phyloP scores from a whole-genome alignment of 1,140 invertebrate genomes.

The Phthorimaea operculella region DNA sequence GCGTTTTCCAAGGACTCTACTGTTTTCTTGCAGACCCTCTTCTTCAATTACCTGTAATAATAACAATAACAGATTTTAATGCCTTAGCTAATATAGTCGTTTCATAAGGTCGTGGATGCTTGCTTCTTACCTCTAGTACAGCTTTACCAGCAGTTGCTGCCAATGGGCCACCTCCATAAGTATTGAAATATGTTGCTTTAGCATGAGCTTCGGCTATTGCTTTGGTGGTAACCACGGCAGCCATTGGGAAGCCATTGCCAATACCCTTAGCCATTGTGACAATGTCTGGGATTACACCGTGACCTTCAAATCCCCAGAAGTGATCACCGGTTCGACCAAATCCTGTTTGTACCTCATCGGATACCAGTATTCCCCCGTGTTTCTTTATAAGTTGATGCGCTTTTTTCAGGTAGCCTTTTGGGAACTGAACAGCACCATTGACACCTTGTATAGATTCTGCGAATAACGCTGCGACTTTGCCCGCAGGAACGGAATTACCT shows the following conservation, averaged over 20 bases:
- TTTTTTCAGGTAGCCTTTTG: slow-evolving; percentile 86
- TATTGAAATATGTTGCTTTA: slow-evolving; percentile 91
- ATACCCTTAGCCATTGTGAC: slow-evolving; percentile 91
- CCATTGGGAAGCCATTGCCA: slow-evolving; percentile 94
- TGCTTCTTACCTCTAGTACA: slow-evolving; percentile 93
- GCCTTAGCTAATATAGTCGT: too few species aligned
- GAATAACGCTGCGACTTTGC: slow-evolving; percentile 87
- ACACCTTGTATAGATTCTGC: slow-evolving; percentile 96
- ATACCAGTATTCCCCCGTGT: slow-evolving; percentile 88
- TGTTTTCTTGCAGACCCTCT: slow-evolving; percentile 85
- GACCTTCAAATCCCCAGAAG: slow-evolving; percentile 95
- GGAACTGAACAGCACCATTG: slow-evolving; percentile 92
- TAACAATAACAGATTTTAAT: too few species aligned
- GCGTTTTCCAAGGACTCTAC: slow-evolving; percentile 81
- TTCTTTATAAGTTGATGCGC: slow-evolving; percentile 83
- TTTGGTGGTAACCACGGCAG: slow-evolving; percentile 90
- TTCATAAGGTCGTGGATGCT: too few species aligned
- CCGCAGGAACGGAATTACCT: slow-evolving; percentile 77
- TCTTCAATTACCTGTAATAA: slow-evolving; percentile 89
- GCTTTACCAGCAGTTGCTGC: slow-evolving; percentile 87
- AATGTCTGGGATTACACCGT: slow-evolving; percentile 92
- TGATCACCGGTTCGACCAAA: slow-evolving; percentile 94
- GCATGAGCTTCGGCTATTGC: slow-evolving; percentile 83
- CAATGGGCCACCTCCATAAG: slow-evolving; percentile 95
- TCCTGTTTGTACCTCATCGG: slow-evolving; percentile 95